Evolutionary conservation across 2,888 invertebrate species (phyloP), one percentile per base, ranked within the genome.

Genomic region (Pollenia griseotomentosa): DNA sequence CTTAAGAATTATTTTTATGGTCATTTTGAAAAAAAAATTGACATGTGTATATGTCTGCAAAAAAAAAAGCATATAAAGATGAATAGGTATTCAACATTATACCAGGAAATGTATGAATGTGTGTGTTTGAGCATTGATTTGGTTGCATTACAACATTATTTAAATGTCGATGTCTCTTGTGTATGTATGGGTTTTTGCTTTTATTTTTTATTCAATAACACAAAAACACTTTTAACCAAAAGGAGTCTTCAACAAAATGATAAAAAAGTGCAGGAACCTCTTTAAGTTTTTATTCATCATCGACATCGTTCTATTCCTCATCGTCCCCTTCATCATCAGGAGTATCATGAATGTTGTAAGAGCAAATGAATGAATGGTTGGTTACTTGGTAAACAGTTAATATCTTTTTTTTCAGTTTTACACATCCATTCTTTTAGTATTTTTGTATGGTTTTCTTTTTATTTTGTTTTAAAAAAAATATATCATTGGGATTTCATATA

Each of bases 381-480:
- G 48, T 74, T 68, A 63, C 68, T 40, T 51, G 78, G 51, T 12
- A 82, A 78, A 74, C 23, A 79, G 81, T 82, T 78, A 70, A 84
- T 81, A 78, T 61, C 78, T 84, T 55, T 66, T n/a, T 77, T 73
- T 12, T 8, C 40, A 40, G 23, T 61, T 6, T 46, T 78, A 48
- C n/a, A 16, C 23, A 2, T n/a, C 33, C 16, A 33, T 65, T 65
- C 55, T 5, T 46, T 4, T 11, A 9, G 4, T 40, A 8, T 73
- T 46, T 73, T 44, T 55, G n/a, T 42, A 46, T 55, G 19, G 1
- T 53, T 59, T 46, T 48, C 4, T 42, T 63, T 63, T 11, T 1
- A 19, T 71, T 59, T 77, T 57, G 6, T 71, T 71, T 53, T 44
- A 53, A 46, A 16, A 46, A 16, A 9, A 42, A 63, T 53, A 23